Base-by-base conservation (phyloP, 2,888 invertebrate species). In the Altica lythri region DNA sequence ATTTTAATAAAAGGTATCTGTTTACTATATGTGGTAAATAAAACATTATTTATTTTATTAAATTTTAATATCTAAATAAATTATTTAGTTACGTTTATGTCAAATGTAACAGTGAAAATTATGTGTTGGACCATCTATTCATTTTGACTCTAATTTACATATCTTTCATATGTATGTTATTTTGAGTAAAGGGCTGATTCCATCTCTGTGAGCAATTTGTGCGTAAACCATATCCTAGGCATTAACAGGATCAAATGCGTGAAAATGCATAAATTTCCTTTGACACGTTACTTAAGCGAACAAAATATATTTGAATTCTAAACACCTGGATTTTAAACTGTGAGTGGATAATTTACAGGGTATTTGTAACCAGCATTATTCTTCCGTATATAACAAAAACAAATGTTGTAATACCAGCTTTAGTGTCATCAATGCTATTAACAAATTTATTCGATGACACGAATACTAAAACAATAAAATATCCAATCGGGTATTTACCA, bases 201-300 rank as follows among this genome's bases (percentile, higher is more conserved):
- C 35, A 12, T 35, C 6, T 35, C 35, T 35, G 35, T 35, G 13
- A 55, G 35, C 54, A 57, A 57, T 53, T 53, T 51, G 50, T 53
- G 57, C 53, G 53, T 60, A 40, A 55, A 48, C 53, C 55, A 45
- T 44, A 50, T 38, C 49, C 53, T 30, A 27, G 48, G 57, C 35
- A 51, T 60, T 53, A 55, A 54, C 30, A 38, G 55, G 57, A 55
- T 53, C 42, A 49, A 56, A 60, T 56, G 53, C 56, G 52, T 43
- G 58, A 52, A 52, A 60, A 60, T 56, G 49, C 54, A 54, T 56
- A 58, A 60, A 56, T 58, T 60, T 54, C 43, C 53, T 49, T 53
- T 60, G 60, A 54, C 56, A 56, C 56, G 48, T 53, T 53, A 55
- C 55, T 55, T 55, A 51, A 45, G 49, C 52, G 42, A 51, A 42